Conservation (phyloP, 2,888 invertebrate genomes). For the Elaeidobius kamerunicus region DNA sequence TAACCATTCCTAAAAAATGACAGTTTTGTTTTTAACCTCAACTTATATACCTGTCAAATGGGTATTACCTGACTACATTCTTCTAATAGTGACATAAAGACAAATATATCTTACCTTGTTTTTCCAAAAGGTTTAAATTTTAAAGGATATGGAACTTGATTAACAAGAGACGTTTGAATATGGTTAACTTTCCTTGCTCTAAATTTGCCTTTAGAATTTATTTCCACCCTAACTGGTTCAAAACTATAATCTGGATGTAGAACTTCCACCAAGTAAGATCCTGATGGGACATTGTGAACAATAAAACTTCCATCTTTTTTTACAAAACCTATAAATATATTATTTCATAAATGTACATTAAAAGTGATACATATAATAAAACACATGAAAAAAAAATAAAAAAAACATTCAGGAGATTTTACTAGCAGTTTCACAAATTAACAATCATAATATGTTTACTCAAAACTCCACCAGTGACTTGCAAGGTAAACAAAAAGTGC, state of each 20-base stretch:
- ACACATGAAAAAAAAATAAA: too few species aligned
- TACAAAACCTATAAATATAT: constrained; percentile 55
- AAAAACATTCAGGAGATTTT: too few species aligned
- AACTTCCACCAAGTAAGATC: constrained; percentile 93
- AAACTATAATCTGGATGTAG: constrained; percentile 88
- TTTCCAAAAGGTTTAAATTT: constrained; percentile 80
- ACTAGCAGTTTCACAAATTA: too few species aligned
- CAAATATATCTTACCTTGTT: constrained; percentile 61
- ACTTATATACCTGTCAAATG: too few species aligned
- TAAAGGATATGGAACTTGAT: constrained; percentile 90
- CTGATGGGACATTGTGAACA: constrained; percentile 83
- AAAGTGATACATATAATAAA: too few species aligned
- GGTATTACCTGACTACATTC: too few species aligned
- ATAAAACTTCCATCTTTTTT: constrained; percentile 90
- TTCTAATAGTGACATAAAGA: constrained; percentile 53
- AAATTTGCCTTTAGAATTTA: constrained; percentile 95
- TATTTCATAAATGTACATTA: too few species aligned
- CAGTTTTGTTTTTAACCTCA: too few species aligned
- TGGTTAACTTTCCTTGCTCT: constrained; percentile 92
- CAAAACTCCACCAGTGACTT: too few species aligned
- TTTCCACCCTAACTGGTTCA: constrained; percentile 94
- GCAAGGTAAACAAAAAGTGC: too few species aligned
- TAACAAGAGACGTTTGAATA: constrained; percentile 86
- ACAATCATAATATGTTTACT: too few species aligned
- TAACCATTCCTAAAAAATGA: too few species aligned